phyloP scores from a whole-genome alignment of 2,113 vertebrate species.

The Ginglymostoma cirratum region DNA sequence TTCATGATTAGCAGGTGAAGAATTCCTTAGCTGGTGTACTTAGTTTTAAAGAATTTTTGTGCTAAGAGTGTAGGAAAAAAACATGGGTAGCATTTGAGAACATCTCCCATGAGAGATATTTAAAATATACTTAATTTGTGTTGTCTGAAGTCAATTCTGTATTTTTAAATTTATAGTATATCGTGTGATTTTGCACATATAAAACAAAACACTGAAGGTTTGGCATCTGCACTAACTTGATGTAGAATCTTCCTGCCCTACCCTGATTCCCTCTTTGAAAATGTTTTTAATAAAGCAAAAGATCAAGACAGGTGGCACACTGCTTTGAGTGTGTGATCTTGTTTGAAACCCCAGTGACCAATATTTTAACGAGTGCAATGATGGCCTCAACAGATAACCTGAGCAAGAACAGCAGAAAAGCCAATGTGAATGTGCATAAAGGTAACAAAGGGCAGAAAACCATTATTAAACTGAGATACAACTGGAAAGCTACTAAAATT shows the following conservation, averaged over 20 bases:
- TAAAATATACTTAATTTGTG: neutral
- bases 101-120: neutral
- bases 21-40: neutral
- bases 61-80: neutral
- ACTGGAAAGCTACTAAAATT: neutral
- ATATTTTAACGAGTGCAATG: neutral
- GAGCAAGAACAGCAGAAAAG: neutral
- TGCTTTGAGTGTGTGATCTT: neutral
- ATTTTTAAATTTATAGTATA: neutral
- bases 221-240: neutral
- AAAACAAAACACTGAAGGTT: neutral
- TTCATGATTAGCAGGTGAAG: neutral
- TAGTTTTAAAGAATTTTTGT: neutral
- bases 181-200: neutral
- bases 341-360: neutral
- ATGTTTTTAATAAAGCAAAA: neutral
- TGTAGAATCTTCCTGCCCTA: neutral
- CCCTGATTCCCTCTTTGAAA: neutral
- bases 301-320: neutral
- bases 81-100: neutral
- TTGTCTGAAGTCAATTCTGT: neutral
- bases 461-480: neutral
- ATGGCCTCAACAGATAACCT: neutral
- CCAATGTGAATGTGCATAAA: neutral
- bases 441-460: neutral